Percentiles rank a stretch among this genome's conserved stretches.
These are phyloP conservation scores for Haliaeetus leucogaster DNA, from an alignment of 2,113 vertebrate genomes.

Conservation along the genomic window DNA sequence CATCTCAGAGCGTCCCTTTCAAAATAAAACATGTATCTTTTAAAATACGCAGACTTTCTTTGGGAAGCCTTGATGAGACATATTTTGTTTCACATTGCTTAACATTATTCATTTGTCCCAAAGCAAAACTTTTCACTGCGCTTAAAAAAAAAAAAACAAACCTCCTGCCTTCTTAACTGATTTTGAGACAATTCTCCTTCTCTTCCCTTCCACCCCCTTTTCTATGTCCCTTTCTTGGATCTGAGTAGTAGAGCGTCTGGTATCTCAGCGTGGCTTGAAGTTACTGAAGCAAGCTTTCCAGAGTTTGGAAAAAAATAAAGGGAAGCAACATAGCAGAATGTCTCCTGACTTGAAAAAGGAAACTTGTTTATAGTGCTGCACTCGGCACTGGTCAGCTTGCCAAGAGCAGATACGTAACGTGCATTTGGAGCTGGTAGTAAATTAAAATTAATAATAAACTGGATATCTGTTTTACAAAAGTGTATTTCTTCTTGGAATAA, in stretches of 20 bases:
- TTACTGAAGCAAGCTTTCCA: not conserved
- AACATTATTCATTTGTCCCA: not conserved
- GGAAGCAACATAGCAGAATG: not conserved
- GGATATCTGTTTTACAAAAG: not conserved
- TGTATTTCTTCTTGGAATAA: not conserved
- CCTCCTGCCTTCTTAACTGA: not conserved
- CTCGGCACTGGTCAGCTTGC: not conserved
- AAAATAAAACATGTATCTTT: not conserved
- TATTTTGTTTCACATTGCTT: not conserved
- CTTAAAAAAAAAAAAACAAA: not conserved
- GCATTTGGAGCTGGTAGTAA: not conserved
- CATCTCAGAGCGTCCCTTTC: not conserved
- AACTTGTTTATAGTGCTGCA: not conserved
- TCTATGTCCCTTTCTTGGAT: not conserved
- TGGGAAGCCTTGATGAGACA: not conserved
- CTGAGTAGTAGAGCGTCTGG: not conserved
- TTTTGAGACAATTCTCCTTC: not conserved
- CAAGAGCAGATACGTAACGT: not conserved
- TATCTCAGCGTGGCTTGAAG: not conserved
- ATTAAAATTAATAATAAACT: not conserved
- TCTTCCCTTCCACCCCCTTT: not conserved
- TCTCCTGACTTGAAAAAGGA: not conserved
- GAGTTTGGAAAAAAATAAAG: not conserved
- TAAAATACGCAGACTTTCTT: not conserved
- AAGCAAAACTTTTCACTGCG: not conserved